Conservation (phyloP, 2,888 invertebrate species). For the Caenorhabditis angaria region DNA sequence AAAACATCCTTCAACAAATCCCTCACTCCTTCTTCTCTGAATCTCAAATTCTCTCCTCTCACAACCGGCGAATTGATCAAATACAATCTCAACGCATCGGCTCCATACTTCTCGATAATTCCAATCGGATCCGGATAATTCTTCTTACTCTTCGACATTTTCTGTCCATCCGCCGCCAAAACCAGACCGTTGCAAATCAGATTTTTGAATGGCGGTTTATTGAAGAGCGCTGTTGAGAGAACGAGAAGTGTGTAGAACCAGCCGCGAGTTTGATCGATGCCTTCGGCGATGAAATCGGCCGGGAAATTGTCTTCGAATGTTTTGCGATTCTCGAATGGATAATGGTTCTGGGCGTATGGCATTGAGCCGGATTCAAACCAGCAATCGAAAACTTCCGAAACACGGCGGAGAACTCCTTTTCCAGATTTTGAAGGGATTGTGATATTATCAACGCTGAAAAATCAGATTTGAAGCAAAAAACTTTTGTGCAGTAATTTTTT, state of each 20-base stretch:
- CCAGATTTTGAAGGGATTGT: constrained; percentile 90
- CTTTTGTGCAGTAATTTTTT: constrained; percentile 12
- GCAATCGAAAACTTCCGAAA: constrained; percentile 94
- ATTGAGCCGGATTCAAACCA: constrained; percentile 99
- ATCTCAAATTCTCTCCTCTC: constrained; percentile 91
- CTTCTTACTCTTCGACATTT: constrained; percentile 98
- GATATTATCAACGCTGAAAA: constrained; percentile 83
- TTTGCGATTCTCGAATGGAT: constrained; percentile 84
- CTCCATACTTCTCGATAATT: constrained; percentile 87
- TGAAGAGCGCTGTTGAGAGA: constrained; percentile 91
- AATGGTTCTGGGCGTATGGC: constrained; percentile 97
- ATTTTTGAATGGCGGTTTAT: constrained; percentile 96
- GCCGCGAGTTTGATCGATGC: constrained; percentile 74
- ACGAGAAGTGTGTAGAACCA: constrained; percentile 95
- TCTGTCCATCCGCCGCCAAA: constrained; percentile 91
- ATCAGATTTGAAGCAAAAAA: too few species aligned
- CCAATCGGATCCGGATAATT: constrained; percentile 97
- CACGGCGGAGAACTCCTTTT: constrained; percentile 84
- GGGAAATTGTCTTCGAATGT: constrained; percentile 88
- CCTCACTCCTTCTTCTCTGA: constrained; percentile 95
- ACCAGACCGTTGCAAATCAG: constrained; percentile 94
- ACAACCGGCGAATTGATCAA: constrained; percentile 98
- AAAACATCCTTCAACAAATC: constrained; percentile 97
- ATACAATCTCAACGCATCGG: constrained; percentile 94
- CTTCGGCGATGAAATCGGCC: constrained; percentile 99